Evolutionary conservation across 2,888 invertebrate genomes (phyloP).

Genomic region (Trisateles emortualis): DNA sequence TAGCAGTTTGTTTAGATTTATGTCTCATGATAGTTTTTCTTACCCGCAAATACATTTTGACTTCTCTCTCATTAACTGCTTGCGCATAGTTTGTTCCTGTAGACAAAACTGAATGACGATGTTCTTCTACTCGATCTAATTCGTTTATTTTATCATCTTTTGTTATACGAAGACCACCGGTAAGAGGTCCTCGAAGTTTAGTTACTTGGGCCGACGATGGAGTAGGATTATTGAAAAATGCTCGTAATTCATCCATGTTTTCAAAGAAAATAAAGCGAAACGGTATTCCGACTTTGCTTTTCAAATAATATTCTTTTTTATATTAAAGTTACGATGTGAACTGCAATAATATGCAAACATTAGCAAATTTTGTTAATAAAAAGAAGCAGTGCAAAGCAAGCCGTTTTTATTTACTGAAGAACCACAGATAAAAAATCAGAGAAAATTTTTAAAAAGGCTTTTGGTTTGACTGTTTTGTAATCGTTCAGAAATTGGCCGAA

Average conservation of each 20-base stretch:
- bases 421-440: too few relatives aligned
- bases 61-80: constrained; percentile 68
- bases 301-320: too few relatives aligned
- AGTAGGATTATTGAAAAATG: constrained; percentile 70
- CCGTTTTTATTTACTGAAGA: too few relatives aligned
- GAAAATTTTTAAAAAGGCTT: too few relatives aligned
- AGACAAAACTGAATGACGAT: constrained; percentile 64
- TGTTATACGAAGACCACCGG: constrained; percentile 69
- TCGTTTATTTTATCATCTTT: constrained; percentile 62
- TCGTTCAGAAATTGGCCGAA: too few relatives aligned
- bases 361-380: too few relatives aligned
- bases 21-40: constrained; percentile 2
- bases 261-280: not conserved
- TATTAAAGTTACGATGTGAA: too few relatives aligned
- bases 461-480: too few relatives aligned
- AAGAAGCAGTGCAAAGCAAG: too few relatives aligned
- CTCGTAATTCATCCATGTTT: constrained; percentile 69
- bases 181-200: constrained; percentile 70
- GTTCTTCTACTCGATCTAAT: constrained; percentile 67
- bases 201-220: constrained; percentile 62
- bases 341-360: too few relatives aligned
- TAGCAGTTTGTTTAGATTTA: not conserved
- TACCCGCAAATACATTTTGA: constrained; percentile 70
- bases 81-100: constrained; percentile 72
- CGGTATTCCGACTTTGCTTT: not conserved